These are phyloP conservation scores for Sebastes iracundus DNA, from an alignment of 2,797 vertebrate genomes.

Conservation along the genomic window DNA sequence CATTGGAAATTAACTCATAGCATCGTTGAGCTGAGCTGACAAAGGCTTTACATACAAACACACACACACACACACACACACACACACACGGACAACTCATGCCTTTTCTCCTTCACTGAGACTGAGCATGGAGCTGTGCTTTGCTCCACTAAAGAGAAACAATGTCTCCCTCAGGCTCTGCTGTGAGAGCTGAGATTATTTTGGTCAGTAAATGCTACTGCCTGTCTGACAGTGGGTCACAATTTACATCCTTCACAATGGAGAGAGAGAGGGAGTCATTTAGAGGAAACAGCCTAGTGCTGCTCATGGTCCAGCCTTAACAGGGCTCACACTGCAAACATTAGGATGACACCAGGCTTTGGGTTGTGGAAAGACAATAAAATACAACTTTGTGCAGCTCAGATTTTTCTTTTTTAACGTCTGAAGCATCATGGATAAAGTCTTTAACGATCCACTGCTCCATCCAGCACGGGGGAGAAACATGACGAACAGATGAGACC, in stretches of 20 bases:
- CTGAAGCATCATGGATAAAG: conserved; percentile 12
- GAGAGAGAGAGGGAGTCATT: conserved; percentile 51
- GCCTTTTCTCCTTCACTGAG: conserved; percentile 62
- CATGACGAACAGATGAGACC: conserved; percentile 27
- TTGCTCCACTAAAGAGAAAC: conserved; percentile 54
- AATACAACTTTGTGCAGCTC: conserved; percentile 44
- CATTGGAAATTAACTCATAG: conserved; percentile 73
- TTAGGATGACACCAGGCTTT: conserved; percentile 55
- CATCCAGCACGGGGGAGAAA: conserved; percentile 32
- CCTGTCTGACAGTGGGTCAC: conserved; percentile 56
- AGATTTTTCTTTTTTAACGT: background rate
- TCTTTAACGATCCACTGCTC: conserved; percentile 37
- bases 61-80: conserved; percentile 14
- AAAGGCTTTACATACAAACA: conserved; percentile 56
- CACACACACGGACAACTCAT: conserved; percentile 45
- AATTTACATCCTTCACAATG: conserved; percentile 61
- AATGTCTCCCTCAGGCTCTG: conserved; percentile 56
- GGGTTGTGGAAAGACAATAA: conserved; percentile 33
- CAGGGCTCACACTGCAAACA: conserved; percentile 63
- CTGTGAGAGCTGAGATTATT: conserved; percentile 69
- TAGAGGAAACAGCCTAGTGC: conserved; percentile 46
- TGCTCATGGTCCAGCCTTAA: conserved; percentile 29
- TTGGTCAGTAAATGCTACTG: conserved; percentile 68
- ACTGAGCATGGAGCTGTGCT: conserved; percentile 51
- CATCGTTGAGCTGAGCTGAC: conserved; percentile 77